Base-by-base conservation (phyloP, 1,140 invertebrate genomes). In the Heliconius eleuchia region DNA sequence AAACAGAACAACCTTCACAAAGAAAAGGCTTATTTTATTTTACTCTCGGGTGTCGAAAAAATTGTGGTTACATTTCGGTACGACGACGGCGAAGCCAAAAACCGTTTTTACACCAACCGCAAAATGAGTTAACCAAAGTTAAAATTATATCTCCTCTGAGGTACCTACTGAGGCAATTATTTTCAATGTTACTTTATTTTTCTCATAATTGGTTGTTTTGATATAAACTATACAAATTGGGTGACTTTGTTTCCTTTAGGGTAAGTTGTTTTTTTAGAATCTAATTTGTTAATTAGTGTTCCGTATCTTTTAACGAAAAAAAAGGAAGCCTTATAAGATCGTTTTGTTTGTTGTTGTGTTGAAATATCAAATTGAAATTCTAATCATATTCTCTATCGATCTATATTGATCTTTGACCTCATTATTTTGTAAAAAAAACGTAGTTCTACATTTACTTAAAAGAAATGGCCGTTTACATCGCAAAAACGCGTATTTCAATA, bases 101-200 rank as follows among this genome's bases (percentile, higher is more conserved):
- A 66, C 57, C 19, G 60, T 27, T 66, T 66, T 30, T 4, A 66
- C 23, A 30, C 23, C 9, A 66, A 66, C 60, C 60, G 23, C 60
- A 66, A 66, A 66, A 66, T 27, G 60, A 66, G 60, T 66, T 13
- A 27, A 27, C 60, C 60, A 66, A 66, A 66, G 60, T 66, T 27
- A 66, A 66, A 27, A 66, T 66, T 66, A 66, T 66, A 13, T 27
- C 60, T n/a, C 3, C 1, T 52, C 50, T 7, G 50, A 16, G 42
- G 42, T n/a, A 66, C 4, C 9, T 5, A 27, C 60, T 66, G 60
- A 27, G 23, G 60, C 60, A 66, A 66, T 66, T 66, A 66, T 66
- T 66, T 66, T 66, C 60, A 66, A 66, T 16, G 60, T 16, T 30
- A 23, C 60, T 66, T 66, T 27, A 66, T 23, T 66, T 66, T 27